Conservation (phyloP, 2,888 invertebrate species). For the Diadegma fenestrale region DNA sequence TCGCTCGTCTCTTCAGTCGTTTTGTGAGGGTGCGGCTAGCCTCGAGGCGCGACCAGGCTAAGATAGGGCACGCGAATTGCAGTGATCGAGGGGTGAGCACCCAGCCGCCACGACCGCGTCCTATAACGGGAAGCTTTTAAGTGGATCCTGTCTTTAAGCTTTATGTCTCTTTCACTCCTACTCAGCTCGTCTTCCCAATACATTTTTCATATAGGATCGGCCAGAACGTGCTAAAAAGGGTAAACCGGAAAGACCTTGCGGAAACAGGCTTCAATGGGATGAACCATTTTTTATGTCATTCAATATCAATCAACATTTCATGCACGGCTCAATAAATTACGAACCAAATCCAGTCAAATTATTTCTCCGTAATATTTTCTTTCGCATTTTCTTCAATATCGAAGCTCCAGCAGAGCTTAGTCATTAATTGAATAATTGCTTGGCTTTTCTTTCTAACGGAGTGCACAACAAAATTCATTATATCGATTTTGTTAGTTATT, state of each 20-base stretch:
- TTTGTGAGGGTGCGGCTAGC: conserved; percentile 70
- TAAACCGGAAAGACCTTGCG: conserved; percentile 12
- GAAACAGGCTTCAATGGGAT: conserved; percentile 33
- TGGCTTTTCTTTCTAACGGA: background rate
- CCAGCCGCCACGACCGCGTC: conserved; percentile 70
- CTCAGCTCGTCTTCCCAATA: conserved; percentile 55
- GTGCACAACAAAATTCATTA: too few relatives aligned
- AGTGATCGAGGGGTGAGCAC: conserved; percentile 72
- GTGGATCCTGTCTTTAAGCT: conserved; percentile 76
- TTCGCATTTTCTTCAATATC: background rate
- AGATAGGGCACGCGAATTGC: conserved; percentile 82
- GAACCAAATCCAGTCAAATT: background rate
- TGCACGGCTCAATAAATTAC: background rate
- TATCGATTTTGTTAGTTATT: background rate
- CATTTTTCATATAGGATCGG: conserved; percentile 52
- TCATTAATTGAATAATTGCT: too few relatives aligned
- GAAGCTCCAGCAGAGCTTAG: too few relatives aligned
- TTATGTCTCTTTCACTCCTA: conserved; percentile 61
- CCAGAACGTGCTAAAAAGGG: conserved; percentile 32
- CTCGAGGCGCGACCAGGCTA: conserved; percentile 76
- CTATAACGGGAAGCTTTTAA: conserved; percentile 74
- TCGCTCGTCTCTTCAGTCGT: conserved; percentile 52
- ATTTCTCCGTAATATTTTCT: background rate
- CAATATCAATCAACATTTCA: conserved; percentile 25
- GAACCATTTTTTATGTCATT: conserved; percentile 7